Evolutionary conservation across 2,113 vertebrate species (phyloP), one percentile per base, ranked within the genome.

Genomic region (Chionis minor): DNA sequence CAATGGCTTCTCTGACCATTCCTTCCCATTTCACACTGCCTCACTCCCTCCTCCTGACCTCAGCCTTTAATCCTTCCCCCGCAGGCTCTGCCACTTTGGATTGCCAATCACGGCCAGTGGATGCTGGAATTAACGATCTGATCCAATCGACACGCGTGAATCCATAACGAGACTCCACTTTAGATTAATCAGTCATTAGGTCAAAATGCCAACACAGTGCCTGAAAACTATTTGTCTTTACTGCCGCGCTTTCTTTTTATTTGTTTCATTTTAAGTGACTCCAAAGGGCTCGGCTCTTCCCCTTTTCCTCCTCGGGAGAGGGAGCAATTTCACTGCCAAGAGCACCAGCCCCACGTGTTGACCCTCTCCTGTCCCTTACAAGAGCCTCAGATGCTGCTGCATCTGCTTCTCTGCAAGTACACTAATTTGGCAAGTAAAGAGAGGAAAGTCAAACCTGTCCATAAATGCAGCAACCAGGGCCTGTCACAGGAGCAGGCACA

Each of bases 181-280:
- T 65, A 82, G 92, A 91, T 82, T 92, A 94, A 95, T 97, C 89
- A 89, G 81, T 87, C 97, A 95, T 95, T 95, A 92, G 92, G 84
- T 81, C 94, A 94, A 91, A 97, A 94, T 85, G 89, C 94, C 97
- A 95, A 30, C 84, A 18, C 9, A 8, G 59, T 63, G 84, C 78
- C 56, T 77, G 81, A 80, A 92, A 95, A 95, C 58, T 87, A 79
- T 94, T 92, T 94, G 74, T 95, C 96, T 92, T 94, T 62, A 56
- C 73, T 45, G 71, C 44, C 0, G 0, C 0, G 0, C 45, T 65
- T 87, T 75, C 74, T 61, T 94, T 88, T 79, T 72, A 69, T 77
- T 89, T 58, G 38, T 91, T 89, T 90, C 66, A 22, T 73, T 96
- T 82, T 24, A 58, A 77, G 81, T 40, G 3, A 79, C 45, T 80